Percentiles rank a stretch among this genome's conserved stretches.
Conservation (phyloP, 2,888 invertebrate genomes). For the Micoletzkya japonica region DNA sequence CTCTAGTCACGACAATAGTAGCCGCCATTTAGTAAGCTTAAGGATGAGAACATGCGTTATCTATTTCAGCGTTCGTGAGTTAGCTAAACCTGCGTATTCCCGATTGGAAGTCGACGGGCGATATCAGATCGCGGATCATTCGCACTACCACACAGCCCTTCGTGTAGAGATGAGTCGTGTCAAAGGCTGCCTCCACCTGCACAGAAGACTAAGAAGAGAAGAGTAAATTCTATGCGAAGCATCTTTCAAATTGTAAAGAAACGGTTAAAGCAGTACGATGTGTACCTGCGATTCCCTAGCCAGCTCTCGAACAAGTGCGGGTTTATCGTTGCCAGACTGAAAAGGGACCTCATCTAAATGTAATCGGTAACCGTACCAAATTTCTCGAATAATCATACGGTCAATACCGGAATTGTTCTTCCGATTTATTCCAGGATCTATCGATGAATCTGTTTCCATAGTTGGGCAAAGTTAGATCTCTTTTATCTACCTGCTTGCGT, state of each 20-base stretch:
- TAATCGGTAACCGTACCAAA: too few relatives aligned
- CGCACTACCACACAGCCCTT: constrained; percentile 60
- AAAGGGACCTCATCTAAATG: too few relatives aligned
- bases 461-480: too few relatives aligned
- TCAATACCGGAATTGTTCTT: too few relatives aligned
- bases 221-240: too few relatives aligned
- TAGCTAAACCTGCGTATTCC: constrained; percentile 45
- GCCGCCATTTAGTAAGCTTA: not conserved
- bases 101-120: constrained; percentile 50
- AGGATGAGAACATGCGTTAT: not conserved
- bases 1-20: too few relatives aligned
- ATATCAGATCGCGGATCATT: constrained; percentile 58
- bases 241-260: too few relatives aligned
- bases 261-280: too few relatives aligned
- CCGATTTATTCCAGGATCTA: too few relatives aligned
- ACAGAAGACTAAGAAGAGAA: too few relatives aligned
- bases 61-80: not conserved
- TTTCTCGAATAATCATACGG: too few relatives aligned
- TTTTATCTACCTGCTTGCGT: constrained; percentile 39
- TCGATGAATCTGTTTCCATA: too few relatives aligned
- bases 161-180: constrained; percentile 64
- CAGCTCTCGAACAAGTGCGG: constrained; percentile 23
- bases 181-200: constrained; percentile 79
- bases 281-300: constrained; percentile 23
- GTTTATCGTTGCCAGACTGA: constrained; percentile 23